These are phyloP conservation scores for Diplogasteroides magnus DNA, from an alignment of 1,140 invertebrate species.

Conservation along the genomic window DNA sequence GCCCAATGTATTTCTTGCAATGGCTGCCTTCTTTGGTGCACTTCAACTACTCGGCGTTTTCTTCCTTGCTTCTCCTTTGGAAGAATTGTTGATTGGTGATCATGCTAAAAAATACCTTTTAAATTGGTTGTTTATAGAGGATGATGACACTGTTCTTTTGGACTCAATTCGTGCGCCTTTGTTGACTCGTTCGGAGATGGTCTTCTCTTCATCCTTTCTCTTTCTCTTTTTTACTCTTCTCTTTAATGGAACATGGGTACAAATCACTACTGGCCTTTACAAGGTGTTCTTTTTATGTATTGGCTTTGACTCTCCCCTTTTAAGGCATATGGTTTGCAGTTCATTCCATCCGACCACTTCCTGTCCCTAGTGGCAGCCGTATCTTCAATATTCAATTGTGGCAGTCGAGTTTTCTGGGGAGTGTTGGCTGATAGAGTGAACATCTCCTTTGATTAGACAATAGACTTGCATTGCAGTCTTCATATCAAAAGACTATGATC, in stretches of 20 bases:
- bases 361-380: conserved; percentile 59
- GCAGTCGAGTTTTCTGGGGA: conserved; percentile 59
- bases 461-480: conserved; percentile 12
- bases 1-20: conserved; percentile 29
- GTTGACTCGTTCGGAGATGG: too few species aligned
- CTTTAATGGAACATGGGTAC: conserved; percentile 56
- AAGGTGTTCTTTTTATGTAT: conserved; percentile 53
- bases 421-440: conserved; percentile 55
- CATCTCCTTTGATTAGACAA: conserved; percentile 1
- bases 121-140: not conserved
- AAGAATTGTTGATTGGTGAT: not conserved
- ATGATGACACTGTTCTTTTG: conserved; percentile 1
- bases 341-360: conserved; percentile 59
- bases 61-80: conserved; percentile 16
- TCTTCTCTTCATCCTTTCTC: conserved; percentile 28
- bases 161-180: too few species aligned
- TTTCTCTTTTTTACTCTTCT: conserved; percentile 53
- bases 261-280: conserved; percentile 58
- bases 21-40: conserved; percentile 23
- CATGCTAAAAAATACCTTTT: not conserved
- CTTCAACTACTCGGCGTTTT: conserved; percentile 31
- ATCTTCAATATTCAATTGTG: conserved; percentile 60
- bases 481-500: conserved; percentile 9
- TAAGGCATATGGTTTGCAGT: conserved; percentile 59
- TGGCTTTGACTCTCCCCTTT: conserved; percentile 12